Evolutionary conservation across 2,888 invertebrate genomes (phyloP).

Genomic region (Torymus aiolomorphi): DNA sequence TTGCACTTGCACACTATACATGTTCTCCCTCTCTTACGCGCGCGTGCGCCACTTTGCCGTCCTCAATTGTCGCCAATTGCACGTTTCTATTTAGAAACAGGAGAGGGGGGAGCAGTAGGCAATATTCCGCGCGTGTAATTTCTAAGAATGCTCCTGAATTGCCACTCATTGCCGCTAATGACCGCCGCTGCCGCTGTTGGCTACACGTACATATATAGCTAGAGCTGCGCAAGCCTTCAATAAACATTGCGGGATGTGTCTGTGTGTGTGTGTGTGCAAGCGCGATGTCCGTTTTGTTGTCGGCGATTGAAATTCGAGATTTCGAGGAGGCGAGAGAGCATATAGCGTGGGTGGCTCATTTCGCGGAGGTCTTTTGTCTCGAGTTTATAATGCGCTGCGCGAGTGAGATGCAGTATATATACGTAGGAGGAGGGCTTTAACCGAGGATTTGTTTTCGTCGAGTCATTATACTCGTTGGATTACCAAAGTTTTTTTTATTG

Average conservation of each 20-base stretch:
- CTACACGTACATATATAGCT: neutral
- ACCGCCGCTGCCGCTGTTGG: neutral
- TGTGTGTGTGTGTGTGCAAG: no score
- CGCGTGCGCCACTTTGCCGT: slow-evolving; percentile 41
- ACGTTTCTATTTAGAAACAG: slow-evolving; percentile 51
- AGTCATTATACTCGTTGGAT: no score
- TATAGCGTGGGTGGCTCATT: no score
- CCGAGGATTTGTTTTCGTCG: no score
- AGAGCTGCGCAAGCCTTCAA: neutral
- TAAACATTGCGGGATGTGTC: slow-evolving; percentile 4
- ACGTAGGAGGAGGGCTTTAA: no score
- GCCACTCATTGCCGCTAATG: slow-evolving; percentile 46
- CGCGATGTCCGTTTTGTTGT: neutral
- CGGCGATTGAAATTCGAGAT: slow-evolving; percentile 21
- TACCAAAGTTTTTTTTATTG: no score
- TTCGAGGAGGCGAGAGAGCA: neutral
- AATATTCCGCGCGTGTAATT: slow-evolving; percentile 31
- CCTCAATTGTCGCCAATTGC: slow-evolving; percentile 51
- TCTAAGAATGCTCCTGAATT: slow-evolving; percentile 53
- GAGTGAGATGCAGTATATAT: neutral
- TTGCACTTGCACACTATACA: slow-evolving; percentile 5
- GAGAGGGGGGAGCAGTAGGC: neutral
- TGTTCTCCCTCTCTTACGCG: neutral
- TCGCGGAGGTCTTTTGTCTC: neutral
- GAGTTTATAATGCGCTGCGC: neutral